A percentile compares a stretch with the other conserved stretches of the same genome.
Conservation (phyloP, 1,140 invertebrate genomes). For the Marisa cornuarietis region DNA sequence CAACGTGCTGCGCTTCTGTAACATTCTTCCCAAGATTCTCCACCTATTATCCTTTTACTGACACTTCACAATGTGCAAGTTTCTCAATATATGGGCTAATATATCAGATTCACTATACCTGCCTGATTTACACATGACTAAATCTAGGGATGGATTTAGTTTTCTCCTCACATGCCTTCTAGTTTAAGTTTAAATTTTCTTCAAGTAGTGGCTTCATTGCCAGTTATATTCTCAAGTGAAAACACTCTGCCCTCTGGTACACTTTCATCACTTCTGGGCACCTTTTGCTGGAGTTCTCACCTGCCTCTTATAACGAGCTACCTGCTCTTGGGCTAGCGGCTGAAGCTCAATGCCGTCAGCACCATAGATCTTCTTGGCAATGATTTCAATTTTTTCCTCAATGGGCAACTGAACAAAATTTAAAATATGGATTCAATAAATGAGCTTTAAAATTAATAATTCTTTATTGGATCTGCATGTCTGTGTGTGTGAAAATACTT, state of each 20-base stretch:
- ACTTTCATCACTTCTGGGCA: too few relatives aligned
- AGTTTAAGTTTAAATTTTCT: too few relatives aligned
- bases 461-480: background rate
- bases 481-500: background rate
- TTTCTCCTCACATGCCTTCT: too few relatives aligned
- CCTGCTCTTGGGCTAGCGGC: slow-evolving; percentile 71
- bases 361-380: slow-evolving; percentile 96
- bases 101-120: too few relatives aligned
- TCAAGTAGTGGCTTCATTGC: too few relatives aligned
- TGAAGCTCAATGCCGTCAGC: slow-evolving; percentile 84
- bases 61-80: too few relatives aligned
- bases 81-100: too few relatives aligned
- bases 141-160: too few relatives aligned
- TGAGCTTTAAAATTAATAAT: background rate
- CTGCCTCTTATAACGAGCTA: slow-evolving; percentile 77
- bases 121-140: too few relatives aligned
- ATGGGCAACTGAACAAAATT: slow-evolving; percentile 70
- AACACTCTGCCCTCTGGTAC: too few relatives aligned
- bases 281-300: slow-evolving; percentile 55
- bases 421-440: background rate
- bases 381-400: slow-evolving; percentile 87
- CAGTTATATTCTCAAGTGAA: too few relatives aligned
- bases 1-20: too few relatives aligned
- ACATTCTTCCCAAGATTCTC: background rate
- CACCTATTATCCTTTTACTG: background rate